Evolutionary conservation across 1,140 invertebrate genomes (phyloP).

Genomic region (Adoxophyes honmai): DNA sequence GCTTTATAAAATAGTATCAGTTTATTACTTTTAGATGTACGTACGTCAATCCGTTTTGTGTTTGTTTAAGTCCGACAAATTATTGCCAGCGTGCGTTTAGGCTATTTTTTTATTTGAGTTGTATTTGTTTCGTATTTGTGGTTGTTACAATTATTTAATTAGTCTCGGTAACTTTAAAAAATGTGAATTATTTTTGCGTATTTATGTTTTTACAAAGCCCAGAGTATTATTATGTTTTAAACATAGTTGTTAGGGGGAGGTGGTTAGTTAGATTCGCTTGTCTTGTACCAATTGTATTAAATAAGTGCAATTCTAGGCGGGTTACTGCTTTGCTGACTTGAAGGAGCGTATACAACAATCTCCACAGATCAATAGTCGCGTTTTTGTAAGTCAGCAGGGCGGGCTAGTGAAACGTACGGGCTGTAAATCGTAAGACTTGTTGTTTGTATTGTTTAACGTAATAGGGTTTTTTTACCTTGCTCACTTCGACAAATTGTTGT

Average conservation of each 20-base stretch:
- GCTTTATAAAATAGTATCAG: not conserved
- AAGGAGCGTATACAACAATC: no score
- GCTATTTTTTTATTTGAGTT: constrained; percentile 16
- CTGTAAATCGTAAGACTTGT: constrained; percentile 52
- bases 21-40: not conserved
- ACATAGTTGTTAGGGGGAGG: constrained; percentile 16
- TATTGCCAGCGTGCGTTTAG: constrained; percentile 6
- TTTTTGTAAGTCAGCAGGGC: no score
- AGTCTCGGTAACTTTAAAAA: not conserved
- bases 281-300: no score
- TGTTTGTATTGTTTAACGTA: constrained; percentile 23
- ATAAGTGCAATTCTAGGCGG: no score
- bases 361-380: no score
- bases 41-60: not conserved
- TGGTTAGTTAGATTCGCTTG: constrained; percentile 14
- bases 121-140: constrained; percentile 23
- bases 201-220: constrained; percentile 18
- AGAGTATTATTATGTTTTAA: constrained; percentile 35
- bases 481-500: constrained; percentile 6
- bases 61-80: not conserved
- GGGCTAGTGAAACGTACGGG: constrained; percentile 19
- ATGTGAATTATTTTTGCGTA: constrained; percentile 9
- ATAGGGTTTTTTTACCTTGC: constrained; percentile 11
- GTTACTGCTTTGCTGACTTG: no score
- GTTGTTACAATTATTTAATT: not conserved